Evolutionary conservation across 53 echinoderm and acorn worm genomes (phyloP), one percentile per base, ranked within the genome.

Genomic region (Stichopus horrens): DNA sequence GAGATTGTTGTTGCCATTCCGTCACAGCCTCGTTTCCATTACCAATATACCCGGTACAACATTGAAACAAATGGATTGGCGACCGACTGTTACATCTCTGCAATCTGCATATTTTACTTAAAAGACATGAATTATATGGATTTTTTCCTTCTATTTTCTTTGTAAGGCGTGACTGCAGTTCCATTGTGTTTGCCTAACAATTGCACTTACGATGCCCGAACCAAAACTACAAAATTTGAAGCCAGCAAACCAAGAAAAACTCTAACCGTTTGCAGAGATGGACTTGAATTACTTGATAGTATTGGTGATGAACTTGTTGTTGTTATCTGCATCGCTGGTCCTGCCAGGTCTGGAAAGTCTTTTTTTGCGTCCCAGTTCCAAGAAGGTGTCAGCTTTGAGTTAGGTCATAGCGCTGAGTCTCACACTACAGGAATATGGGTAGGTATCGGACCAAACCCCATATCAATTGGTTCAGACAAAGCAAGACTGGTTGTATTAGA

Each of bases 351-450:
- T 1, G 83, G 83, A 21, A 82, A 82, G 10, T 82, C 83, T 0
- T 82, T 82, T 21, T 16, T 82, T 3, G 55, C 57, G n/a, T 82
- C 83, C 9, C 83, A 58, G 7, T n/a, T 82, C 8, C 83, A 6
- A 5, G 58, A 58, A 4, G 57, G 20, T 1, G 21, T 82, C 11
- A n/a, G 0, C n/a, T 82, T 82, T n/a, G 83, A 82, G 19, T 0
- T 82, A 82, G 83, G 83, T 20, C 83, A 82, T 20, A n/a, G 13
- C 16, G 57, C 83, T 9, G 21, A 7, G 16, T 82, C 59, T 19
- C 83, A 82, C 21, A 82, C 83, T 53, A 82, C 83, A 56, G 83
- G 83, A 1, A 82, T 82, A 8, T 82, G 83, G 83, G 19, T 82
- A 16, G 83, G 53, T 21, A 6, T 82, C 4, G 57, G 83, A 55